phyloP scores from a whole-genome alignment of 2,797 vertebrate species.

The Tangara arthus region DNA sequence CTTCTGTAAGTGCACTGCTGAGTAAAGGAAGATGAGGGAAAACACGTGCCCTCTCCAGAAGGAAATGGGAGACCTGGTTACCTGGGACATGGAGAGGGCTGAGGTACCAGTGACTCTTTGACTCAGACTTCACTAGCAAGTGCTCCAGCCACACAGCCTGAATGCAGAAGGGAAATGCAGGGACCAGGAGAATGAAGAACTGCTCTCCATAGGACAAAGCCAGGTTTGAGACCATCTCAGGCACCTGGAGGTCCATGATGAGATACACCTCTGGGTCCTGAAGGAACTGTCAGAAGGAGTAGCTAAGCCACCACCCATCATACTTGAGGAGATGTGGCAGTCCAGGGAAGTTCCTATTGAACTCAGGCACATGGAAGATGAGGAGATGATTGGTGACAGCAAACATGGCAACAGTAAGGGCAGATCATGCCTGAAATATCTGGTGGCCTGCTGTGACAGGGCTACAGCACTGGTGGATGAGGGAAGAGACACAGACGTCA shows the following conservation, averaged over 20 bases:
- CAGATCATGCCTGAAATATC: neutral
- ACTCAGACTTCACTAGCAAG: neutral
- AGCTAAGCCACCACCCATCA: neutral
- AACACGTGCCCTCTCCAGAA: neutral
- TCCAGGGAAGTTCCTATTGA: neutral
- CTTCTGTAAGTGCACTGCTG: neutral
- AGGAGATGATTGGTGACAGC: neutral
- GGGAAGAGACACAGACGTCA: neutral
- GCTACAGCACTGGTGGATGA: neutral
- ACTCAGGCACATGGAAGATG: neutral
- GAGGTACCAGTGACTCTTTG: neutral
- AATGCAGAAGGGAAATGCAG: neutral
- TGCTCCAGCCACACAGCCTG: neutral
- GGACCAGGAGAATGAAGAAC: neutral
- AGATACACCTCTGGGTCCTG: rapidly evolving
- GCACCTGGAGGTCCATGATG: neutral
- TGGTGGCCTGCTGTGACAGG: neutral
- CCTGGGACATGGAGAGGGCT: neutral
- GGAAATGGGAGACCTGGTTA: rapidly evolving
- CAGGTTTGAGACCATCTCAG: neutral
- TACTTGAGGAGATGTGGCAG: neutral
- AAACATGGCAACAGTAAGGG: neutral
- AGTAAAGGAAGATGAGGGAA: neutral
- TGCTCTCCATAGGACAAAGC: neutral
- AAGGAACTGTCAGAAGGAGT: neutral